These are phyloP conservation scores for Elymnias hypermnestra DNA, from an alignment of 1,140 invertebrate species.

Conservation along the genomic window DNA sequence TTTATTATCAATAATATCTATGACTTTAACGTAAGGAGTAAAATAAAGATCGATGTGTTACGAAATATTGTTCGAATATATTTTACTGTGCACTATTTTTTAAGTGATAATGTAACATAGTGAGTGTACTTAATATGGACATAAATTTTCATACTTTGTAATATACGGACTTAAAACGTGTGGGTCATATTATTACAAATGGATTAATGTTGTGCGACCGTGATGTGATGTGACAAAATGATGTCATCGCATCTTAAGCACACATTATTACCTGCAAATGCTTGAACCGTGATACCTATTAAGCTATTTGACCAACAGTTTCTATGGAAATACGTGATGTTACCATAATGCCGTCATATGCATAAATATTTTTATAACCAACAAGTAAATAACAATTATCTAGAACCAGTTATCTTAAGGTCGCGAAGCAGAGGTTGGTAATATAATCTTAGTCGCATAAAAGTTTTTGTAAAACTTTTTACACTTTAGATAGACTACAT, in stretches of 20 bases:
- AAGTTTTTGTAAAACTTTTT: too few species aligned
- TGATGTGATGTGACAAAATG: constrained; percentile 23
- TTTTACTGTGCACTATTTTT: constrained; percentile 13
- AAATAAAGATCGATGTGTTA: too few species aligned
- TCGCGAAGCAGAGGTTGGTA: too few species aligned
- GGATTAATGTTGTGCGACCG: constrained; percentile 12
- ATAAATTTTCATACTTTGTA: neutral
- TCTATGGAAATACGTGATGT: constrained; percentile 18
- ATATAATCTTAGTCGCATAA: too few species aligned
- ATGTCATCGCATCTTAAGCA: constrained; percentile 32
- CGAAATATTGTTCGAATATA: constrained; percentile 13
- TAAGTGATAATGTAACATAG: neutral
- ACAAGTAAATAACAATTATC: too few species aligned
- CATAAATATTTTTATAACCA: constrained; percentile 13
- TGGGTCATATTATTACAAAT: constrained; percentile 14
- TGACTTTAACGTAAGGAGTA: too few species aligned
- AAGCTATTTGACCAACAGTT: constrained; percentile 22
- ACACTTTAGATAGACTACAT: too few species aligned
- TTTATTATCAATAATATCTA: too few species aligned
- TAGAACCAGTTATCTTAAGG: too few species aligned
- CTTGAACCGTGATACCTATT: constrained; percentile 20
- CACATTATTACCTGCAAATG: constrained; percentile 22
- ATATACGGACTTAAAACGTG: constrained; percentile 12
- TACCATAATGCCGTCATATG: constrained; percentile 16
- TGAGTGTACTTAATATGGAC: neutral